Evolutionary conservation across 2,113 vertebrate genomes (phyloP), one percentile per base, ranked within the genome.

Genomic region (Egretta garzetta): DNA sequence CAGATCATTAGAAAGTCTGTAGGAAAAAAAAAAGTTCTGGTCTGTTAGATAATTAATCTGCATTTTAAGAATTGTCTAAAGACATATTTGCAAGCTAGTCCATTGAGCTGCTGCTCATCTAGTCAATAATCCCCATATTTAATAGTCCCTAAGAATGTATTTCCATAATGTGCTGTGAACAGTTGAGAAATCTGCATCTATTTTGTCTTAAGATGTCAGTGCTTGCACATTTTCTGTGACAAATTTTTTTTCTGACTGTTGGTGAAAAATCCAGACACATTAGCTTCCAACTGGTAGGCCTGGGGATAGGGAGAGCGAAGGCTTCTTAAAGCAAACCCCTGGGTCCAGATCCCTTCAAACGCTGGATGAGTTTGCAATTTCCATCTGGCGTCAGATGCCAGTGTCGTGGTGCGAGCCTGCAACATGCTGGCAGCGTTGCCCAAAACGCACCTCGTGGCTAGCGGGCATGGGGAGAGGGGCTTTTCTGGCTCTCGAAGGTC

Each of bases 31-130:
- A 89, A 88, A 67, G 52, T 45, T 92, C 92, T 60, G 95, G 80
- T 95, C 89, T 94, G 82, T 88, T 94, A 93, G 95, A 88, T 97
- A 72, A 77, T 97, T 98, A 94, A 97, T 97, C 95, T 97, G 80
- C 96, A 79, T 80, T 85, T 94, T 93, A 91, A 95, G 92, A 93
- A 91, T 95, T 94, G 95, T 95, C 89, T 90, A 77, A 95, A 96
- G 93, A 95, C 79, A 47, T 94, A 90, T 96, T 97, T 96, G 81
- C 92, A 79, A 88, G 88, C 35, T 74, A 92, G 95, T 94, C 95
- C 92, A 92, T 85, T 92, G 94, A 93, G 74, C 28, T 68, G 60
- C 70, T 73, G 90, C 37, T 76, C 88, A 79, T 94, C 88, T 88
- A 86, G 93, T 93, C 96, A 96, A 97, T 97, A 95, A 86, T 97